Percentiles rank a stretch among this genome's conserved stretches.
phyloP scores from a whole-genome alignment of 1,140 invertebrate species.

The Hypsibius dujardini region DNA sequence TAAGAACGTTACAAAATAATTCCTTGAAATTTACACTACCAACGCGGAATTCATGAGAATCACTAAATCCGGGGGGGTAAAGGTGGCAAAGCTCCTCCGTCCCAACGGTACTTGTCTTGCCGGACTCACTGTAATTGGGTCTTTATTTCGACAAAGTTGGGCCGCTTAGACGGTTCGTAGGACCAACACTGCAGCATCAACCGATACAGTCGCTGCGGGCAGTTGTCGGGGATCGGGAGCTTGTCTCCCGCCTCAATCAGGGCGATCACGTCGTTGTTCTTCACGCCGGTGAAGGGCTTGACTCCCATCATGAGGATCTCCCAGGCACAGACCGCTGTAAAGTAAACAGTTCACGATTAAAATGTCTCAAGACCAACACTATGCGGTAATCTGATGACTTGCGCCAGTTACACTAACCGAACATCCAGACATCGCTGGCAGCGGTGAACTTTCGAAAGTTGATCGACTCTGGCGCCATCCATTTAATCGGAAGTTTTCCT shows the following conservation, averaged over 20 bases:
- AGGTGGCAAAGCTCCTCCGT: too few species aligned
- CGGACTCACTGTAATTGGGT: constrained; percentile 55
- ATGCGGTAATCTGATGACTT: too few species aligned
- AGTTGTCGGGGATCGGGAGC: constrained; percentile 64
- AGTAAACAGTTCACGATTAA: constrained; percentile 16
- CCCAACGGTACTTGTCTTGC: too few species aligned
- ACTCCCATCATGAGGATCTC: constrained; percentile 95
- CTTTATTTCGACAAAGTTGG: constrained; percentile 48
- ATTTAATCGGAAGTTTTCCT: constrained; percentile 90
- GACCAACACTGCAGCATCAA: constrained; percentile 91
- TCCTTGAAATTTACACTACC: too few species aligned
- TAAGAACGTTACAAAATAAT: too few species aligned
- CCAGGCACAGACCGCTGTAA: constrained; percentile 89
- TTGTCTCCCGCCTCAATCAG: constrained; percentile 87
- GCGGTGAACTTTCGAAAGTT: constrained; percentile 91
- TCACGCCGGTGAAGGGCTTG: constrained; percentile 91
- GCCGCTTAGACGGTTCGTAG: constrained; percentile 78
- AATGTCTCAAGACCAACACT: too few species aligned
- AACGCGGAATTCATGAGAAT: too few species aligned
- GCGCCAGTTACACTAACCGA: constrained; percentile 44
- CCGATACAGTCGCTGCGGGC: constrained; percentile 78
- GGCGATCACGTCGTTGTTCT: constrained; percentile 92
- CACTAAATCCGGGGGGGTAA: too few species aligned
- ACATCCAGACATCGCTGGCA: constrained; percentile 98
- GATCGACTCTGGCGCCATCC: constrained; percentile 98